Base-by-base conservation (phyloP, 2,113 vertebrate genomes). In the Trinectes maculatus region DNA sequence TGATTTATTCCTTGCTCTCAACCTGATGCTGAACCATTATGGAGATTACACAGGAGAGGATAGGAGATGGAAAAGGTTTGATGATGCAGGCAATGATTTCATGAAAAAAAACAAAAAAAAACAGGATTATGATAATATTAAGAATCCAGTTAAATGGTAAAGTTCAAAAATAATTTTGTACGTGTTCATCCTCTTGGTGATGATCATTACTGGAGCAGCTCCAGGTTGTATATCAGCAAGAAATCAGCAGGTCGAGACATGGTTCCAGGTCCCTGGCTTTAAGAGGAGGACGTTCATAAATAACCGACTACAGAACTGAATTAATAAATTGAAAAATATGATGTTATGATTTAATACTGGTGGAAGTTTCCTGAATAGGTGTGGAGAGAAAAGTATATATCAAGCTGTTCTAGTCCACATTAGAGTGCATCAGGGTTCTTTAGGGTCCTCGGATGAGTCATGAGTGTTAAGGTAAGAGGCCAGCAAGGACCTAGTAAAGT, bases 151-250 rank as follows among this genome's bases (percentile, higher is more conserved):
- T 40, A 21, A 58, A 33, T 60, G 40, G 46, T 57, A 61, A 72
- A 75, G 70, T 80, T 83, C 58, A 75, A 71, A 40, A 74, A 72
- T 77, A 82, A 70, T 72, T 69, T 64, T 75, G 67, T 76, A 40
- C 63, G 55, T 66, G 58, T 57, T 71, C 53, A 63, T 43, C 64
- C 66, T 60, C 47, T 8, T 33, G 31, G 42, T 66, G 49, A 72
- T 71, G 63, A 67, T 82, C 60, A 63, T 74, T 69, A 71, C 6
- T 16, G 21, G 53, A 71, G 69, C 71, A 48, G 60, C 59, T 71
- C 34, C 42, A 18, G 54, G 71, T 64, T 66, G 51, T 63, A 75
- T 10, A 49, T 73, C 57, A 74, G 57, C 28, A 1, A 26, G 34
- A 59, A 65, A 80, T 71, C 61, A 55, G 24, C 51, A 52, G 65